These are phyloP conservation scores for Selenia dentaria DNA, from an alignment of 2,888 invertebrate species.

Conservation along the genomic window DNA sequence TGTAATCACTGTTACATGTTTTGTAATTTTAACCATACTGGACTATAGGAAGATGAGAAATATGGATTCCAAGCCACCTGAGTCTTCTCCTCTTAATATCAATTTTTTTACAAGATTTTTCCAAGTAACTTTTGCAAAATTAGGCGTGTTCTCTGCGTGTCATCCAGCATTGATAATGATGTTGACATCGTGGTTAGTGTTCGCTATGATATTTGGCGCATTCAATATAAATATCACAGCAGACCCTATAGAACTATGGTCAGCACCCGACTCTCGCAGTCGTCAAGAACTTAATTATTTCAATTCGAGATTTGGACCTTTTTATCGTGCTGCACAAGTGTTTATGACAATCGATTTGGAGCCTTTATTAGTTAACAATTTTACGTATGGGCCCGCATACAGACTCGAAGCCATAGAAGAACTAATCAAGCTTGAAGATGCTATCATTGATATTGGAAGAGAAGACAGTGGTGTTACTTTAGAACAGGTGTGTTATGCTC, in stretches of 20 bases:
- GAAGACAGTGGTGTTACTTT: conserved; percentile 76
- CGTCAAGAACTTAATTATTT: conserved; percentile 94
- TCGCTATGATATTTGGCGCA: conserved; percentile 88
- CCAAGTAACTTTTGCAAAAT: conserved; percentile 56
- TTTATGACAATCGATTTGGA: conserved; percentile 88
- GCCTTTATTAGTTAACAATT: conserved; percentile 58
- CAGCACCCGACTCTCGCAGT: conserved; percentile 91
- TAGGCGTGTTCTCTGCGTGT: conserved; percentile 86
- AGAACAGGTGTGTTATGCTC: conserved; percentile 91
- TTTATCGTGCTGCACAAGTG: conserved; percentile 95
- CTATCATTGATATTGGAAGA: conserved; percentile 86
- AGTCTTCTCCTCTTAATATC: conserved; percentile 21
- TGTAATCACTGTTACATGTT: conserved; percentile 60
- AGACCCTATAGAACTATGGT: conserved; percentile 97
- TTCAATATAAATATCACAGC: conserved; percentile 89
- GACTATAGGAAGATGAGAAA: conserved; percentile 39
- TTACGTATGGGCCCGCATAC: conserved; percentile 92
- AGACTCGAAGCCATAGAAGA: conserved; percentile 89
- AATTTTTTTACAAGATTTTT: conserved; percentile 52
- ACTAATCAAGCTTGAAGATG: conserved; percentile 88
- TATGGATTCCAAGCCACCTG: conserved; percentile 25
- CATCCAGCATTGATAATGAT: conserved; percentile 87
- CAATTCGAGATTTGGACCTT: conserved; percentile 94
- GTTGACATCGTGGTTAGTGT: conserved; percentile 83
- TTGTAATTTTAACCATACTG: conserved; percentile 52